A percentile compares a stretch with the other conserved stretches of the same genome.
Conservation (phyloP, 2,888 invertebrate species). For the Chrysolina haemoptera region DNA sequence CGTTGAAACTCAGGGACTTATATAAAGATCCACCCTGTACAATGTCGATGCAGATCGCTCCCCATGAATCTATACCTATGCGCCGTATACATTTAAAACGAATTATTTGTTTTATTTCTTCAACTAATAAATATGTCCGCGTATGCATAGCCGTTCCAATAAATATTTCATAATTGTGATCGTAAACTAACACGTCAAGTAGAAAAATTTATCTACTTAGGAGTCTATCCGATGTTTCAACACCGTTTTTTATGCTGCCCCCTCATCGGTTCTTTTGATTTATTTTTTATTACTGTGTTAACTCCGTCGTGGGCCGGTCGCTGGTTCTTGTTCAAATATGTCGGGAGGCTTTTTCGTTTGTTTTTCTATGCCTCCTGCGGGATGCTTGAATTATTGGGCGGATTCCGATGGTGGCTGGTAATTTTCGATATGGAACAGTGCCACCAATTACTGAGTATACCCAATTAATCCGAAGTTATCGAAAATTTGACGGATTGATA, state of each 20-base stretch:
- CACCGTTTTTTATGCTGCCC: slow-evolving; percentile 51
- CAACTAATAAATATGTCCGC: slow-evolving; percentile 69
- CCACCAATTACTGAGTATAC: background rate
- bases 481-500: no score
- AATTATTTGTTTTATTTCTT: slow-evolving; percentile 69
- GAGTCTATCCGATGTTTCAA: slow-evolving; percentile 56
- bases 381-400: slow-evolving; percentile 16
- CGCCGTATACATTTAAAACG: slow-evolving; percentile 63
- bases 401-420: slow-evolving; percentile 2
- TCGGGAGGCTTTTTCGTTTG: slow-evolving; percentile 25
- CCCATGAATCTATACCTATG: slow-evolving; percentile 61
- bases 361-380: slow-evolving; percentile 10
- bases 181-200: slow-evolving; percentile 63
- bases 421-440: background rate
- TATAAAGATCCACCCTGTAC: slow-evolving; percentile 24
- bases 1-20: no score
- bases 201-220: slow-evolving; percentile 58
- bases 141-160: slow-evolving; percentile 66
- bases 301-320: slow-evolving; percentile 32
- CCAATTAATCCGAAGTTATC: no score
- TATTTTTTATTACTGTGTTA: slow-evolving; percentile 47
- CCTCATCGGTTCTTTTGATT: slow-evolving; percentile 46
- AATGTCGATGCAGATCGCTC: slow-evolving; percentile 56
- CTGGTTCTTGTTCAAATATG: slow-evolving; percentile 37
- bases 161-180: slow-evolving; percentile 68